Evolutionary conservation across 1,140 invertebrate species (phyloP), one percentile per base, ranked within the genome.

Genomic region (Pogonomyrmex barbatus): DNA sequence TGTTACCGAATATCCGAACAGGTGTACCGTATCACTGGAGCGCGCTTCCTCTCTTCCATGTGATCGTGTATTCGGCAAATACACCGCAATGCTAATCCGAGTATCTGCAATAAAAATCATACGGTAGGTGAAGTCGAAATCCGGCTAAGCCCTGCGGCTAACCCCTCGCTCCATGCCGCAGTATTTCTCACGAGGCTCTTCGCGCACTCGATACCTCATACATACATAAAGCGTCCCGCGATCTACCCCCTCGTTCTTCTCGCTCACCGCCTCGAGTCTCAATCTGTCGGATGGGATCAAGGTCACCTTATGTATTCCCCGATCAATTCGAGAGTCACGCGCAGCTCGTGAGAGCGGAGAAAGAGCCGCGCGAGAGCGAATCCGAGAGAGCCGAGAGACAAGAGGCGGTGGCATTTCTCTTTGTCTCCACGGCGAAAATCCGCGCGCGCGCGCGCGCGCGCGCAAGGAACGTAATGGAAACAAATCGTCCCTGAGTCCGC

Each of bases 381-480:
- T 78, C 52, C 39, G 52, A 58, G 42, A 39, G 52, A 76, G 50
- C 47, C 24, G 24, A n/a, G 10, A 71, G 50, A 68, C 36, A 85
- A 58, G 24, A 24, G 70, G 30, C 78, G 47, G 30, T 42, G 12
- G 58, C 17, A 17, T 39, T 76, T 39, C 52, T 84, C 45, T 88
- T 89, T 73, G 58, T 85, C 56, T 68, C 14, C n/a, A 17, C 30
- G 24, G 30, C 62, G 58, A 85, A 42, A 47, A 68, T 68, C 50
- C 24, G 65, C 50, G 65, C 65, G 58, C 47, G 65, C 36, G 58
- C 52, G 30, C 50, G 42, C 36, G 58, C 36, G 62, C 52, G 78
- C 62, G 60, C 73, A 62, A 75, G 60, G 54, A 50, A 36, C 79
- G 71, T 90, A 91, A 90, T 85, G 90, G 82, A 91, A 90, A 91